Evolutionary conservation across 2,797 vertebrate species (phyloP), one percentile per base, ranked within the genome.

Genomic region (Myotis daubentonii): DNA sequence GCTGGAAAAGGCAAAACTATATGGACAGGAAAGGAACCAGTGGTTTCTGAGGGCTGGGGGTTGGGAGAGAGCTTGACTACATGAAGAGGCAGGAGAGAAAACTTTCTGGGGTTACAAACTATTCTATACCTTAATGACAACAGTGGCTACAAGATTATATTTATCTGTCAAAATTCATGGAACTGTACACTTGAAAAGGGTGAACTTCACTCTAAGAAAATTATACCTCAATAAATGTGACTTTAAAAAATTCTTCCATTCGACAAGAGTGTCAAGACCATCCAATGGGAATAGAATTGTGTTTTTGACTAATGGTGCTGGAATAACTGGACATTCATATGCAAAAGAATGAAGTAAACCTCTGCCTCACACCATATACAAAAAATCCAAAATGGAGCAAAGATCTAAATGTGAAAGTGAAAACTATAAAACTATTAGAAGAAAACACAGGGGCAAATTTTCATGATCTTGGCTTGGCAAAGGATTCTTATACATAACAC

Each of bases 351-450:
- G 36, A 38, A 20, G 1, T 36, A 71, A n/a, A 55, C 53, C 47
- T 62, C 60, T 60, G 7, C 66, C 68, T 60, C 76, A 68, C 7
- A 4, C 28, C 20, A 4, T 2, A 30, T 2, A 41, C 17, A 47
- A 80, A 49, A 38, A 62, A 49, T 17, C 87, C 78, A 55, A 53
- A 93, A 75, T 11, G 23, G 68, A 74, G 23, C 74, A 36, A 38
- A 51, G 49, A 15, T 28, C 25, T 38, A 11, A 68, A 71, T 19
- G 36, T 1, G 41, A 87, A 53, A 36, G 47, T 51, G 30, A 47
- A 57, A 41, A 36, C 74, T 5, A 16, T 23, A 12, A 75, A 65
- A 28, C 66, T 80, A 66, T 82, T 30, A 41, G 41, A 47, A 70
- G 57, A 55, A 90, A 53, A 74, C 25, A 36, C 1, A 81, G 62